Base-by-base conservation (phyloP, 2,797 vertebrate species). In the Myotis planiceps region DNA sequence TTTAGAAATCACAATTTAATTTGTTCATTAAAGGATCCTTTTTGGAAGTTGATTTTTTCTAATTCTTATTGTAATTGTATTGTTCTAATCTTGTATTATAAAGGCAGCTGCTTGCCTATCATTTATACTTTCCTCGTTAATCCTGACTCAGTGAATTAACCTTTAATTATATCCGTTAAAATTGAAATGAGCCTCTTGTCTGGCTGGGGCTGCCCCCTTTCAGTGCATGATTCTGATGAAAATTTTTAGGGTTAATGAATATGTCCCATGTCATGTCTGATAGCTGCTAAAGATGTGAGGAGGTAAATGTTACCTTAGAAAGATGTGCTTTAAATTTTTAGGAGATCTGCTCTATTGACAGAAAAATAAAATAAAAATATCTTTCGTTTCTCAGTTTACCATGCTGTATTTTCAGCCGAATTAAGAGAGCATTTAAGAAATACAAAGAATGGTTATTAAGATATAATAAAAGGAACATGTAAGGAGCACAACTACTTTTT, bases 111-210 rank as follows among this genome's bases (percentile, higher is more conserved):
- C 99, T 99, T 99, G 99, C 99, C 99, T 98, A 99, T 99, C 99
- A 99, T 99, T 99, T 99, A 99, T 99, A 99, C 99, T 99, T 99
- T 99, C 99, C 99, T 99, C 98, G 99, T 99, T 99, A 99, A 99
- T 99, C 99, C 99, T 99, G 99, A 99, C 99, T 99, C 99, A 99
- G 98, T 98, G 99, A 99, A 99, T 99, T 99, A 99, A 99, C 99
- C 99, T 99, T 99, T 99, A 99, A 99, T 99, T 99, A 99, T 98
- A 98, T 98, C 98, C 98, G 99, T 99, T 99, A 99, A 99, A 99
- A 99, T 99, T 99, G 98, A 99, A 99, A 99, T 99, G 99, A 99
- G 99, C 97, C 98, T 99, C 98, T 98, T 98, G 98, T 98, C 98
- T 99, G 97, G 97, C 98, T 98, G 89, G 97, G 98, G 98, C 98